Evolutionary conservation across 2,888 invertebrate species (phyloP), one percentile per base, ranked within the genome.

Genomic region (Matsumyia berberina): DNA sequence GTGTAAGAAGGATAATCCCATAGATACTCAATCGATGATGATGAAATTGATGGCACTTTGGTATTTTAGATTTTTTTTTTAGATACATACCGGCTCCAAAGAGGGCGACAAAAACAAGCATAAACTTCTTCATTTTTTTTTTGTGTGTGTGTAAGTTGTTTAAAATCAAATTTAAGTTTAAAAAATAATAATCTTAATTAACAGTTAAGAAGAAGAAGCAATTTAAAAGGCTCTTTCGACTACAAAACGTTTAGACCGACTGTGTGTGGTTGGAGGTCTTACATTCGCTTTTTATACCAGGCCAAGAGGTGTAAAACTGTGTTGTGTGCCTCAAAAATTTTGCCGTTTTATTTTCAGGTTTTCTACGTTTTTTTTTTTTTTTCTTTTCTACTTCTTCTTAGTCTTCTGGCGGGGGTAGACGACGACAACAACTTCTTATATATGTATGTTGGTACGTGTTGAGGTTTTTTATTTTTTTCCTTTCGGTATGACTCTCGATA

Each of bases 81-180:
- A 86, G 88, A 91, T 94, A 94, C 94, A 93, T 94, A 94, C 94
- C 94, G 93, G 94, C 93, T 94, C 94, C 94, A 92, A 92, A 92
- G 86, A 94, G 93, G 93, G 94, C 94, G 92, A 94, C 93, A 91
- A 94, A 94, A 92, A 94, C 90, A 88, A 92, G 88, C 89, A 92
- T 87, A 89, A 91, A 91, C 89, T 90, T 91, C 88, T 92, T 92
- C 92, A 92, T 92, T 90, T 89, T 89, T 87, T 85, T 78, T 74
- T n/a, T n/a, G n/a, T n/a, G n/a, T n/a, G n/a, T 79, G 58, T 82
- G 60, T 60, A 62, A 31, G 19, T 57, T 57, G 74, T 60, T 81
- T 72, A 64, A 86, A 82, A 67, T 64, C 44, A 73, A 73, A 60
- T 64, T 55, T 58, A 49, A 69, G 35, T 46, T 53, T 53, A 19